These are phyloP conservation scores for Catharus fuscescens DNA, from an alignment of 2,113 vertebrate species.

Conservation along the genomic window DNA sequence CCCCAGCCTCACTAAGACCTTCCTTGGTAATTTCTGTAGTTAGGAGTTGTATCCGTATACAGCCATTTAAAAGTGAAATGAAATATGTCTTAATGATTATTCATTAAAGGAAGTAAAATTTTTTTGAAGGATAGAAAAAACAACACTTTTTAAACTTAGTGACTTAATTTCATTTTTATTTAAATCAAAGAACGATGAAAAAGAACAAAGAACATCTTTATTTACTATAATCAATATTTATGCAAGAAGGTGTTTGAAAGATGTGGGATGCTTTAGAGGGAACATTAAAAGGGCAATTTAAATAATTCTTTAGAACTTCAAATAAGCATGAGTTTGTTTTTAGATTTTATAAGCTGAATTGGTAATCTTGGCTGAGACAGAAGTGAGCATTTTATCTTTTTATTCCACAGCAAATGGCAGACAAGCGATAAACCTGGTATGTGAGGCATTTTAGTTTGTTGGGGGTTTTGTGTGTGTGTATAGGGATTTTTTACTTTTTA, in stretches of 20 bases:
- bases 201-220: not conserved
- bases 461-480: not conserved
- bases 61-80: not conserved
- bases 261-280: not conserved
- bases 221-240: not conserved
- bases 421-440: not conserved
- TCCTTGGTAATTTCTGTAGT: not conserved
- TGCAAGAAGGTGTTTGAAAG: conserved; percentile 1
- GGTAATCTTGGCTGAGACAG: not conserved
- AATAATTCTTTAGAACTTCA: conserved; percentile 20
- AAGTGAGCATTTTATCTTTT: not conserved
- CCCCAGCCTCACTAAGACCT: not conserved
- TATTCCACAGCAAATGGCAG: not conserved
- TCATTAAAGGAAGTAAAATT: not conserved
- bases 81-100: not conserved
- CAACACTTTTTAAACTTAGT: not conserved
- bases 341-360: not conserved
- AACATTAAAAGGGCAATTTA: not conserved
- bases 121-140: not conserved
- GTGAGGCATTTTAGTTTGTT: not conserved
- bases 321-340: not conserved
- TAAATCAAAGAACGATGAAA: not conserved
- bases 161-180: not conserved
- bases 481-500: not conserved
- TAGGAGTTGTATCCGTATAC: not conserved